A percentile compares a stretch with the other conserved stretches of the same genome.
Conservation (phyloP, 2,113 vertebrate species). For the Sturnira hondurensis region DNA sequence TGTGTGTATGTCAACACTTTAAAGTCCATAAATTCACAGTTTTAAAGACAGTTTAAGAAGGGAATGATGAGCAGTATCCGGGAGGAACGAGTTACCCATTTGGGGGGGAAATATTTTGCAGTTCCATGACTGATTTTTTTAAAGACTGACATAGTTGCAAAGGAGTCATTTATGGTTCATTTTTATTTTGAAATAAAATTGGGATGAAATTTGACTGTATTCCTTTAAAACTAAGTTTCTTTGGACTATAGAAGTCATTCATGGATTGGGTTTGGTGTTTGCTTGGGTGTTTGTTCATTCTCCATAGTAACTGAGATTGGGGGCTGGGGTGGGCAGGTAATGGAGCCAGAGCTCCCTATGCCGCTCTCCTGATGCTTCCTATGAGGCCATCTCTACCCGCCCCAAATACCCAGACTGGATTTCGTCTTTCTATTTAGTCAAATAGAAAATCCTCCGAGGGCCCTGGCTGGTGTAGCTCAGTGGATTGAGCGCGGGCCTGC, state of each 20-base stretch:
- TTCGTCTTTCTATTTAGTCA: neutral
- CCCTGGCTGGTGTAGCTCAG: too few relatives aligned
- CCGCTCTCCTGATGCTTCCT: neutral
- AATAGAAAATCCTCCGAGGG: neutral
- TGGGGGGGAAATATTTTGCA: neutral
- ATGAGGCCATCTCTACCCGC: neutral
- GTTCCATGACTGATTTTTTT: neutral
- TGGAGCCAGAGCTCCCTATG: neutral
- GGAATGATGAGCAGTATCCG: neutral
- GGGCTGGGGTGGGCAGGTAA: neutral
- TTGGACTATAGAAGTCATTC: neutral
- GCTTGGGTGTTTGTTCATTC: neutral
- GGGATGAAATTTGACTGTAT: neutral
- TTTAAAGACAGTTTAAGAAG: neutral
- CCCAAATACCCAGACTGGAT: neutral
- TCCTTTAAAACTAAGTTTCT: neutral
- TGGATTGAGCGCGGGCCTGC: too few relatives aligned
- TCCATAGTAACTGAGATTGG: neutral
- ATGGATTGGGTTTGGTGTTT: neutral
- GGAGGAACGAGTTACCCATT: neutral
- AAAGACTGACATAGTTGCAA: neutral
- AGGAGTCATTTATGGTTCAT: constrained; percentile 17
- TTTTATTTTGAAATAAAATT: constrained; percentile 7
- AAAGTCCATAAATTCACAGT: neutral
- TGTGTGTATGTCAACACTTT: neutral